phyloP scores from a whole-genome alignment of 2,888 invertebrate species.

The Polylopha cassiicola region DNA sequence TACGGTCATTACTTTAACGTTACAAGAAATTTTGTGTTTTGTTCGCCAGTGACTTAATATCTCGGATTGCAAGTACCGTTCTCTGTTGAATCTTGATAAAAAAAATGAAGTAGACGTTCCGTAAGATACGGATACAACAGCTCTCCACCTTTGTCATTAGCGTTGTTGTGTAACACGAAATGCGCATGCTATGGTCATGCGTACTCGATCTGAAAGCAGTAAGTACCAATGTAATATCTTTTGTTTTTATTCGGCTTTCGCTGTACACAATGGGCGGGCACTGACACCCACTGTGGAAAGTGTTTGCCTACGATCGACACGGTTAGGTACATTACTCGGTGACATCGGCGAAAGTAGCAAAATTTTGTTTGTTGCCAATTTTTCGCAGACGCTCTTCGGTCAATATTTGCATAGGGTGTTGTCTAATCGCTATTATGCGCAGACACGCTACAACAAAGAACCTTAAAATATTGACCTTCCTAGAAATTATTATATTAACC shows the following conservation, averaged over 20 bases:
- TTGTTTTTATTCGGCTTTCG: conserved; percentile 65
- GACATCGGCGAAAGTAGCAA: conserved; percentile 56
- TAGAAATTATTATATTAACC: conserved; percentile 4
- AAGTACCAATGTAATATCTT: conserved; percentile 43
- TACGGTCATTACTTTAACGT: too few species aligned
- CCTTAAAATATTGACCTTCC: conserved; percentile 1
- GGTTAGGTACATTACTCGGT: conserved; percentile 44
- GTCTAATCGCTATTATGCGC: conserved; percentile 25
- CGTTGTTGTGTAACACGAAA: conserved; percentile 19
- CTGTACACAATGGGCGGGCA: conserved; percentile 55
- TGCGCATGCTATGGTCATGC: conserved; percentile 17
- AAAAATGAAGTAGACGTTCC: too few species aligned
- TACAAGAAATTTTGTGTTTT: too few species aligned
- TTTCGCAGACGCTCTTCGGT: conserved; percentile 40
- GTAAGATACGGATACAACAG: not conserved
- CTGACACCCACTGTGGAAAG: conserved; percentile 64
- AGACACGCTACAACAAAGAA: conserved; percentile 23
- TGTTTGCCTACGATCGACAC: conserved; percentile 36
- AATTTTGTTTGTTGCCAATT: conserved; percentile 43
- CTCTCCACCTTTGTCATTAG: conserved; percentile 22
- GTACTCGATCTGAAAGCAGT: conserved; percentile 22
- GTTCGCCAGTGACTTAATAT: too few species aligned
- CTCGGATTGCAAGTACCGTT: too few species aligned
- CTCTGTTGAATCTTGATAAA: too few species aligned
- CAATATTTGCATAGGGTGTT: conserved; percentile 43